Conservation (phyloP, 53 echinoderm and acorn worm genomes). For the Actinopyga echinites region DNA sequence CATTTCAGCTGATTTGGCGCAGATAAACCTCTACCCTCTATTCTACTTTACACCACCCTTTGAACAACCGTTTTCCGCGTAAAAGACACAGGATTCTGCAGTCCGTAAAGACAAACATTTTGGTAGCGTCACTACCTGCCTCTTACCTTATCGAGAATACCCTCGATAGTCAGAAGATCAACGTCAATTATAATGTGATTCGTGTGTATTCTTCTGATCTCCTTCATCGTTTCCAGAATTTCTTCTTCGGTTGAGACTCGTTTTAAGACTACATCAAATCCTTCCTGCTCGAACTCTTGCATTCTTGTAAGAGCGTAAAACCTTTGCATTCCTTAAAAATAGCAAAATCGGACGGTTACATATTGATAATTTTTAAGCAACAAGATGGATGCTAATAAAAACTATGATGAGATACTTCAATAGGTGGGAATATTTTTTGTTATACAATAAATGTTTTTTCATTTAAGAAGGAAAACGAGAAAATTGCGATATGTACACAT, state of each 20-base stretch:
- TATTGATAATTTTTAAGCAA: no score
- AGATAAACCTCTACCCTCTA: not conserved
- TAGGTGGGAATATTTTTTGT: no score
- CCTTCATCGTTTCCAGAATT: not conserved
- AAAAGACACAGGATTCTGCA: not conserved
- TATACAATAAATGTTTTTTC: no score
- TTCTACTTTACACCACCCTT: no score
- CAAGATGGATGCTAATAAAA: no score
- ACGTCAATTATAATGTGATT: slow-evolving; percentile 13
- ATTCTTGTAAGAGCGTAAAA: slow-evolving; percentile 57
- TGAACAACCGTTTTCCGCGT: no score
- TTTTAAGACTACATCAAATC: slow-evolving; percentile 66
- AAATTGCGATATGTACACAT: no score
- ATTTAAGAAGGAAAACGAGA: no score
- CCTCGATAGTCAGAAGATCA: not conserved
- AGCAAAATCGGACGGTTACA: no score
- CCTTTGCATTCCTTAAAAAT: slow-evolving; percentile 56
- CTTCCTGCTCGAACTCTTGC: slow-evolving; percentile 31
- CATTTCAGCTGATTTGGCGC: no score
- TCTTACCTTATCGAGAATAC: not conserved
- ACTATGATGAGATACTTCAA: no score
- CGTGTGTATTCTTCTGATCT: not conserved
- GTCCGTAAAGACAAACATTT: not conserved
- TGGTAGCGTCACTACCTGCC: not conserved
- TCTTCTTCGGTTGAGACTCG: not conserved